These are phyloP conservation scores for Zelleria hepariella DNA, from an alignment of 2,888 invertebrate genomes.

Conservation along the genomic window DNA sequence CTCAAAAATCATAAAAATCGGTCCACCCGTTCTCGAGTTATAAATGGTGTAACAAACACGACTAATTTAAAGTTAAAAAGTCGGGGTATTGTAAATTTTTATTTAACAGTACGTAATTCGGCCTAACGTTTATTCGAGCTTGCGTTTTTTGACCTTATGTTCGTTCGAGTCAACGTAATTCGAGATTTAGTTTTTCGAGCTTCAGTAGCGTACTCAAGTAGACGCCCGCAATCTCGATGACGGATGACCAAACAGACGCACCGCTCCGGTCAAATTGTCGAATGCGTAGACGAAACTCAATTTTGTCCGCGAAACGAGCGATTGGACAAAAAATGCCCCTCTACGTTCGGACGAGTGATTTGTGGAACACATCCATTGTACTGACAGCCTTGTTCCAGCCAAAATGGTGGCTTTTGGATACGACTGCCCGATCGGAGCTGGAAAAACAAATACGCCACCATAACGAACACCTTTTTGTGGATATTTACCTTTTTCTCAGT, in stretches of 20 bases:
- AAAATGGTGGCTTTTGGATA: conserved; percentile 13
- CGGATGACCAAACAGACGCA: conserved; percentile 15
- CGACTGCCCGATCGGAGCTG: too few species aligned
- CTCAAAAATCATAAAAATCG: too few species aligned
- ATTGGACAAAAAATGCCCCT: conserved; percentile 52
- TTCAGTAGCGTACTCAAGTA: neutral
- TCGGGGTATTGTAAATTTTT: too few species aligned
- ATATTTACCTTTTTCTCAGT: too few species aligned
- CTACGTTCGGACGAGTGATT: conserved; percentile 58
- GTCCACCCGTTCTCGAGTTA: too few species aligned
- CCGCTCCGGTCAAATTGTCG: conserved; percentile 37
- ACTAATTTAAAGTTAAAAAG: neutral
- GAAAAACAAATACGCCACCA: too few species aligned
- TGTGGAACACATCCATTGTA: conserved; percentile 65
- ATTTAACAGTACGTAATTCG: too few species aligned
- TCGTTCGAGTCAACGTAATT: too few species aligned
- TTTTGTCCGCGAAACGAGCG: conserved; percentile 59
- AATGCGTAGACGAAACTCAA: conserved; percentile 45
- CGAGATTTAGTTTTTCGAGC: conserved; percentile 14
- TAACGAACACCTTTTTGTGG: too few species aligned
- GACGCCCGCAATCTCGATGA: conserved; percentile 15
- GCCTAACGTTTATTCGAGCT: too few species aligned
- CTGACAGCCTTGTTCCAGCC: conserved; percentile 56
- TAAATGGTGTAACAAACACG: too few species aligned
- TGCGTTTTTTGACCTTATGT: too few species aligned